Evolutionary conservation across 2,888 invertebrate genomes (phyloP).

Genomic region (Heteropelma amictum): DNA sequence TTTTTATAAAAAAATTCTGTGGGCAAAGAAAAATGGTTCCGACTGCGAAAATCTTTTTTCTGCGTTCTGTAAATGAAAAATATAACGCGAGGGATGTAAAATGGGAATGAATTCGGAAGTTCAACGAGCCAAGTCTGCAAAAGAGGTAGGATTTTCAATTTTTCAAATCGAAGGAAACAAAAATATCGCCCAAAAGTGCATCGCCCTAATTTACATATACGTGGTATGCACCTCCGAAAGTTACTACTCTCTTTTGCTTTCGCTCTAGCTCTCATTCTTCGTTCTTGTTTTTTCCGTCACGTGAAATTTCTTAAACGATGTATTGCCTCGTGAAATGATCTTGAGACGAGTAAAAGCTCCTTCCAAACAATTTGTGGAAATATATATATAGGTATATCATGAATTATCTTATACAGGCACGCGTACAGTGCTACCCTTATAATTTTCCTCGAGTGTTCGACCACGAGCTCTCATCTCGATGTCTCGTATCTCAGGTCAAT

Average conservation of each 20-base stretch:
- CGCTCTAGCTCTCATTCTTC: background rate
- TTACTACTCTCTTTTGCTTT: background rate
- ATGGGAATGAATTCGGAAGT: no score
- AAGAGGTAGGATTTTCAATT: no score
- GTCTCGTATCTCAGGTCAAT: slow-evolving; percentile 77
- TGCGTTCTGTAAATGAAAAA: no score
- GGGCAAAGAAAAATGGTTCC: no score
- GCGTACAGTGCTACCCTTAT: slow-evolving; percentile 53
- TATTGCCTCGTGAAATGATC: slow-evolving; percentile 54
- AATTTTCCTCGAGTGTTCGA: slow-evolving; percentile 53
- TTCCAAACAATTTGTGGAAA: slow-evolving; percentile 10
- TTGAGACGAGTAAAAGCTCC: slow-evolving; percentile 13
- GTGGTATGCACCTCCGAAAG: no score
- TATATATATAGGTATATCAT: slow-evolving; percentile 4
- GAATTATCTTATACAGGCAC: slow-evolving; percentile 20
- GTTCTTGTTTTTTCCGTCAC: background rate
- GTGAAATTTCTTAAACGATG: slow-evolving; percentile 48
- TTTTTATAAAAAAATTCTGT: no score
- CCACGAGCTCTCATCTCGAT: slow-evolving; percentile 55
- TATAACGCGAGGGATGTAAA: no score
- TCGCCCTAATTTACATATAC: no score
- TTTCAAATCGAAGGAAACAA: no score
- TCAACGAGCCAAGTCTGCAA: no score
- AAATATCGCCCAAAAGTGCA: no score
- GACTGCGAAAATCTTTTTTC: no score